Conservation (phyloP, 1,140 invertebrate genomes). For the Notospermus geniculatus region DNA sequence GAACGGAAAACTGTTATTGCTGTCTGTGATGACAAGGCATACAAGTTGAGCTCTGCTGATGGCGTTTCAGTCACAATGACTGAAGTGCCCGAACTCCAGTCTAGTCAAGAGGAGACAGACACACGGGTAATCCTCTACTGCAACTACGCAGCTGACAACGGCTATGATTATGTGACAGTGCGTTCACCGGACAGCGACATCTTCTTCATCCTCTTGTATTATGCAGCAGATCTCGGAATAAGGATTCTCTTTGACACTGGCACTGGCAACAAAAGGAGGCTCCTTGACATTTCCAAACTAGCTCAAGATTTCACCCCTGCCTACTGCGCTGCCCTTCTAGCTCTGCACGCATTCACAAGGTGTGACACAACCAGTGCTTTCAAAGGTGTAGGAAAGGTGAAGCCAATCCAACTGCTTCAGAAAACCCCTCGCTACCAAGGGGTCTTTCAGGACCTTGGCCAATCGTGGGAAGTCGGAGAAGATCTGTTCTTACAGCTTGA, state of each 20-base stretch:
- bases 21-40: not conserved
- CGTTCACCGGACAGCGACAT: not conserved
- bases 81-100: not conserved
- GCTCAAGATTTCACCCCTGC: slow-evolving; percentile 3
- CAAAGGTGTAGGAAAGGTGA: not conserved
- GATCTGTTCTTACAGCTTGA: slow-evolving; percentile 2
- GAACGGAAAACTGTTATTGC: slow-evolving; percentile 3
- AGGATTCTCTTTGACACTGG: not conserved
- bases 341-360: not conserved
- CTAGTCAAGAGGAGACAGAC: not conserved
- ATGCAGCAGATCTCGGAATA: not conserved
- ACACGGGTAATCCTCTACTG: slow-evolving; percentile 1
- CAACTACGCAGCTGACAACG: not conserved
- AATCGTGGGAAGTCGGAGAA: not conserved
- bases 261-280: too few species aligned
- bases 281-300: too few species aligned
- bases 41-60: too few species aligned
- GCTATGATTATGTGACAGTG: slow-evolving; percentile 4
- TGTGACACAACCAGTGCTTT: not conserved
- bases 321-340: slow-evolving; percentile 2
- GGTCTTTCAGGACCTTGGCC: slow-evolving; percentile 1
- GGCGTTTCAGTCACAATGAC: too few species aligned
- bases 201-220: slow-evolving; percentile 1
- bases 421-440: not conserved
- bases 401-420: not conserved